Base-by-base conservation (phyloP, 2,888 invertebrate genomes). In the Latheticus oryzae region DNA sequence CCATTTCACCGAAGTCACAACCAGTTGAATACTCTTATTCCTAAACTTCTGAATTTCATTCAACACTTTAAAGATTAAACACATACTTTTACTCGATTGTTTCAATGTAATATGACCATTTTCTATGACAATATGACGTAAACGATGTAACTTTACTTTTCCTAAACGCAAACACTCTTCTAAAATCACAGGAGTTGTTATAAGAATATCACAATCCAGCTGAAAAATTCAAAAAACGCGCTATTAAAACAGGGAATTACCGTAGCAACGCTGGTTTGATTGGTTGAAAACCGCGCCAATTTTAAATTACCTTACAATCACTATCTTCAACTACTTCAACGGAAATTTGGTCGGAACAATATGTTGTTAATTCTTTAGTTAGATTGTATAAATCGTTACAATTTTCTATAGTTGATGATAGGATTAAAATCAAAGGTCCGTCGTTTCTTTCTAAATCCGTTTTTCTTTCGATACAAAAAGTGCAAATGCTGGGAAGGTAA, bases 1-100 rank as follows among this genome's bases (percentile, higher is more conserved):
- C 51, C 51, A 52, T 15, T 42, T 52, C 12, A 33, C 53, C 1
- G 53, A 53, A 12, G 9, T 26, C 1, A 43, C 26, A 1, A 53
- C 35, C 1, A 35, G 5, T 16, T 53, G 53, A 4, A 53, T 11
- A n/a, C 9, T 33, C 17, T 43, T 53, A n/a, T 43, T 13, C 8
- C 53, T 21, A 11, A 17, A 24, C 2, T 7, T 19, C 8, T 33
- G 35, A 1, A 43, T 23, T 5, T 3, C 8, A 9, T 53, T 32
- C 16, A 53, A 15, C 4, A 33, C 16, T 16, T 19, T 23, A 3
- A 43, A 35, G 1, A 53, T 5, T 17, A 33, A 23, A 24, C 13
- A 16, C 32, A 43, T 16, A 4, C 19, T 43, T 21, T 38, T 4
- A 8, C 5, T 5, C 11, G 11, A 13, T 9, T 11, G 42, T 11